Evolutionary conservation across 2,113 vertebrate genomes (phyloP).

Genomic region (Pseudopipra pipra): DNA sequence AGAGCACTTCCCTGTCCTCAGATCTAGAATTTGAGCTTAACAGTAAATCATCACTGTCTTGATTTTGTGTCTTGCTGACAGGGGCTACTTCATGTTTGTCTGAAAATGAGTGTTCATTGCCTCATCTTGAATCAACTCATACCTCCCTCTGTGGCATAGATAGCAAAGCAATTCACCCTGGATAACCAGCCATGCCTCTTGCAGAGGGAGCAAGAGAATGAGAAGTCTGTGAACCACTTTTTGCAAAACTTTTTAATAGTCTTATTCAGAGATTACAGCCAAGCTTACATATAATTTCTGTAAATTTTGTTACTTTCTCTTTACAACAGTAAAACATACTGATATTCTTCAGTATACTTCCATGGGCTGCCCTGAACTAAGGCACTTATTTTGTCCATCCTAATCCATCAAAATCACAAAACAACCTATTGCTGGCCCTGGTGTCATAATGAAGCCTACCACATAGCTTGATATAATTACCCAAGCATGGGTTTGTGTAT

Average conservation of each 20-base stretch:
- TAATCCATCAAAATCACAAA: neutral
- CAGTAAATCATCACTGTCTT: neutral
- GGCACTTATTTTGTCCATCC: neutral
- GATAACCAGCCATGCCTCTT: neutral
- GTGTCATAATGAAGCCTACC: neutral
- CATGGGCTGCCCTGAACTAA: neutral
- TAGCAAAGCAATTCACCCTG: neutral
- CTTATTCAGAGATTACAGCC: neutral
- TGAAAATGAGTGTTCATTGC: neutral
- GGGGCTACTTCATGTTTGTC: neutral
- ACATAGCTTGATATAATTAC: neutral
- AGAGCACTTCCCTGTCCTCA: neutral
- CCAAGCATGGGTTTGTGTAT: neutral
- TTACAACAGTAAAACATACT: neutral
- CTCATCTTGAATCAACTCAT: neutral
- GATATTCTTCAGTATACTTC: neutral
- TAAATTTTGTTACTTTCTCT: neutral
- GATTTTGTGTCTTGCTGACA: neutral
- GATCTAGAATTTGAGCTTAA: neutral
- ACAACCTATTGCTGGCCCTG: neutral
- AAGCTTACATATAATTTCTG: neutral
- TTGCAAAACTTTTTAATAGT: neutral
- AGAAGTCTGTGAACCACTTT: neutral
- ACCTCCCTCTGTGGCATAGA: neutral
- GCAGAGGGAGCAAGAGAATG: neutral